Evolutionary conservation across 2,113 vertebrate genomes (phyloP), one percentile per base, ranked within the genome.

Genomic region (Orientallactaga bullata): DNA sequence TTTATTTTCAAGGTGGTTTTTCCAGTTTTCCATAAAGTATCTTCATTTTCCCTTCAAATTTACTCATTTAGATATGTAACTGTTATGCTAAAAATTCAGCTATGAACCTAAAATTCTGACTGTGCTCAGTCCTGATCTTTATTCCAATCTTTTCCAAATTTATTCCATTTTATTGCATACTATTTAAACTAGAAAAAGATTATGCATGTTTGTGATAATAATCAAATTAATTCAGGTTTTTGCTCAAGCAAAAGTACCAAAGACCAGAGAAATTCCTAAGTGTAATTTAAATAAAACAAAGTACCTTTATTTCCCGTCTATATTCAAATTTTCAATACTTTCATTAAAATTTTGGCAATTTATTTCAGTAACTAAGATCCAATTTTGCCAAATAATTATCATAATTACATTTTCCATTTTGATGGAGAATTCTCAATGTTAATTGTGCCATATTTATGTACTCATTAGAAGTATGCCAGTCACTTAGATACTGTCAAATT

Each of bases 381-480:
- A 76, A 81, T 1, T 92, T 28, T 77, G 18, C 47, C 63, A 91
- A 65, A 30, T 5, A 68, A 84, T 39, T 10, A 30, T 96, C 91
- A 82, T 95, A 96, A 97, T 96, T 97, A 93, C 7, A 74, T 95
- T 51, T 74, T 85, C 61, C 58, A 95, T 96, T 97, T 97, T 96
- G 89, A 90, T 90, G 78, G 89, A 92, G 30, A 85, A 68, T 80
- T 85, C 73, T 94, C 79, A 94, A 93, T 91, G 90, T 80, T 97
- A 97, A 97, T 97, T 97, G 72, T 73, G 79, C 61, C 65, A 69
- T 88, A 58, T 95, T 97, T 94, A 97, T 90, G 76, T 0, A 74
- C 21, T 97, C 86, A 95, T 97, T 95, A 96, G 94, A 94, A 95
- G 87, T 91, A 96, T 93, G 97, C 96, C 95, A 85, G 77, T 96